Percentiles rank a stretch among this genome's conserved stretches.
Evolutionary conservation across 1,140 invertebrate genomes (phyloP).

Genomic region (Ylistrum balloti): DNA sequence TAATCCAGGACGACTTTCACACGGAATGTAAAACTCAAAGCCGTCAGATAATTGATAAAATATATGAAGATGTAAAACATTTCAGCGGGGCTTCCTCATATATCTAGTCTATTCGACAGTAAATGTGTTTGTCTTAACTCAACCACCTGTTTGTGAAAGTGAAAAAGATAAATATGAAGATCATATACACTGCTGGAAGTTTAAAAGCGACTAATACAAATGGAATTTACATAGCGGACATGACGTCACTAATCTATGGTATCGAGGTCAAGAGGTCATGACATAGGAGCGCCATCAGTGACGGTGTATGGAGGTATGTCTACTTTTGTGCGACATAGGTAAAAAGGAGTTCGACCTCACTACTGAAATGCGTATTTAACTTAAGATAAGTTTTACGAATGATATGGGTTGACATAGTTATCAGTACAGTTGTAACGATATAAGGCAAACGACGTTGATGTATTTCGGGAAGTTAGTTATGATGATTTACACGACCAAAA

Average conservation of each 20-base stretch:
- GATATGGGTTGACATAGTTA: neutral
- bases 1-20: neutral
- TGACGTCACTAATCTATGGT: neutral
- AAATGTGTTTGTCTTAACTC: neutral
- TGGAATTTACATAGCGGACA: constrained; percentile 31
- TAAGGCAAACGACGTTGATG: neutral
- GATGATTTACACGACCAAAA: neutral
- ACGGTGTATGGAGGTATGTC: neutral
- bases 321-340: neutral
- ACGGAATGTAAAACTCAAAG: neutral
- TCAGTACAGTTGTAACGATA: neutral
- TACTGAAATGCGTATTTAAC: neutral
- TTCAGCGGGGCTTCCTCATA: neutral
- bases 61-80: neutral
- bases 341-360: neutral
- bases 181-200: constrained; percentile 27
- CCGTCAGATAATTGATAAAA: neutral
- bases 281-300: constrained; percentile 10
- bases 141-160: constrained; percentile 19
- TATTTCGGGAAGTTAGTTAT: neutral
- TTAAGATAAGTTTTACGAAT: neutral
- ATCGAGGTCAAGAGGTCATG: constrained; percentile 8
- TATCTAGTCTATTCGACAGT: neutral
- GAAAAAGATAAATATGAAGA: constrained; percentile 36
- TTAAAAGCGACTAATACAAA: constrained; percentile 9